phyloP scores from a whole-genome alignment of 2,797 vertebrate species.

The Cirrhinus mrigala region DNA sequence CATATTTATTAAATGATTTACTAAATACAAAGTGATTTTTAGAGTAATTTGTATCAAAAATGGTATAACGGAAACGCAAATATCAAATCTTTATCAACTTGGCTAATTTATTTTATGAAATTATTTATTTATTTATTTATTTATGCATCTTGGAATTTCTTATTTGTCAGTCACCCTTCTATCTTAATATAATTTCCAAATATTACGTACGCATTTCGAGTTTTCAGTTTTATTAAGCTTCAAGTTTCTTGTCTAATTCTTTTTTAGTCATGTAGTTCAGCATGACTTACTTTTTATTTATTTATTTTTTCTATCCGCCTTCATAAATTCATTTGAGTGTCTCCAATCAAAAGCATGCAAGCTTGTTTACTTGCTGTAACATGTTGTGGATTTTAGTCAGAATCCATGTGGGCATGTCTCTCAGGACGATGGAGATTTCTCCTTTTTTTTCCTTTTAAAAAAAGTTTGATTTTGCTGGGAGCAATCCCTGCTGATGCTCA shows the following conservation, averaged over 20 bases:
- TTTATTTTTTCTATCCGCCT: not conserved
- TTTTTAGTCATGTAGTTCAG: not conserved
- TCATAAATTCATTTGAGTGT: conserved; percentile 19
- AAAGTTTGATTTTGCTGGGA: conserved; percentile 53
- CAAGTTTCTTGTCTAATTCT: not conserved
- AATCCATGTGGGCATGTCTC: conserved; percentile 44
- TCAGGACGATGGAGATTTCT: conserved; percentile 39
- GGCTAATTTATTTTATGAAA: not conserved
- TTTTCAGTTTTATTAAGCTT: not conserved
- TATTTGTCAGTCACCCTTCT: too few relatives aligned
- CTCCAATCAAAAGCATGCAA: conserved; percentile 21
- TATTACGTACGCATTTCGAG: not conserved
- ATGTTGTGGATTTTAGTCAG: conserved; percentile 13
- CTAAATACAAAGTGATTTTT: not conserved
- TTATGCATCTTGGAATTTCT: too few relatives aligned
- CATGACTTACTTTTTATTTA: not conserved
- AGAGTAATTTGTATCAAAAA: not conserved
- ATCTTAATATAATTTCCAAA: conserved; percentile 1
- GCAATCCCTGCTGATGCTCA: conserved; percentile 56
- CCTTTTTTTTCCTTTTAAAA: conserved; percentile 39
- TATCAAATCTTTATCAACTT: not conserved
- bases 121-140: too few relatives aligned
- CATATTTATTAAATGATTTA: too few relatives aligned
- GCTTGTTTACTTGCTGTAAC: conserved; percentile 53
- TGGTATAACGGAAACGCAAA: not conserved